Evolutionary conservation across 2,797 vertebrate genomes (phyloP), one percentile per base, ranked within the genome.

Genomic region (Sebastiscus tertius): DNA sequence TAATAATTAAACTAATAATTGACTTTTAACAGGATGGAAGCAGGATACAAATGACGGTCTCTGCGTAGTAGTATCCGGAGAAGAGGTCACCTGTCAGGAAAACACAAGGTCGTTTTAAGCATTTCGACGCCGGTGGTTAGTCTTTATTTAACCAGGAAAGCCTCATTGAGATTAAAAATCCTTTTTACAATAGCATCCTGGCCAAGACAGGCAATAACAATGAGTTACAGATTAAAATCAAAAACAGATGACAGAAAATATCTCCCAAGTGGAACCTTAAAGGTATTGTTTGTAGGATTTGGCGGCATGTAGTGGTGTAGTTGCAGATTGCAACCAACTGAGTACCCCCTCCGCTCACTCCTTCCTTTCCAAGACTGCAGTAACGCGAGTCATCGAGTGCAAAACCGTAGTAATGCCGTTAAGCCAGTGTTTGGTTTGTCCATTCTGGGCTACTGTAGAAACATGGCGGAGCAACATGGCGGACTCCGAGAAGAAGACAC

Each of bases 351-450:
- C 34, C 11, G 1, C 36, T 42, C 42, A 18, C 16, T 46, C 16
- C 0, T 46, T 0, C 42, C 16, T 46, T 46, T 18, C 16, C 42
- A 46, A 46, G 0, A 46, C 42, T 8, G 42, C 2, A 16, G 42
- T 46, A 46, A 46, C 1, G 0, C 18, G 42, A 46, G 42, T 7
- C 1, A 46, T 46, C 1, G 0, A 46, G 42, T 46, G 42, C 42
- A 46, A 42, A 42, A 42, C 16, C 10, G 42, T 46, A 0, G 16
- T 18, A 46, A 46, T 0, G 39, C 13, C 6, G 3, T 46, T 46
- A 11, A 46, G 6, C 42, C 0, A 18, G 16, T 46, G 42, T 46
- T 46, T 46, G 42, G 1, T 46, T 46, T 18, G 0, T 46, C 42
- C 1, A 16, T 46, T 46, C 42, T 46, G 6, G 42, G 42, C 42